Evolutionary conservation across 2,888 invertebrate species (phyloP).

Genomic region (Bombylius discolor): DNA sequence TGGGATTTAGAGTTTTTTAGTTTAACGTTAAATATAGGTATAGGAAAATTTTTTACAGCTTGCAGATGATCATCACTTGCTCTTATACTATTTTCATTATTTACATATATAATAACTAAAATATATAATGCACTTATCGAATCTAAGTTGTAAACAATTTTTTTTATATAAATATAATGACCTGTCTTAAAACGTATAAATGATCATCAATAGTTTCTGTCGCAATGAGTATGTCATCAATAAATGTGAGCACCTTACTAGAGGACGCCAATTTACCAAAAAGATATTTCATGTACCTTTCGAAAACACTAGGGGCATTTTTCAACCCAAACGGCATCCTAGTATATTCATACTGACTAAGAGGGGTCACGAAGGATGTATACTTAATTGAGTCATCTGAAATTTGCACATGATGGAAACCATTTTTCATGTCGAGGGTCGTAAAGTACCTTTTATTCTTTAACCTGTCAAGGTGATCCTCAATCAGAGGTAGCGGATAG

Average conservation of each 20-base stretch:
- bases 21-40: conserved; percentile 8
- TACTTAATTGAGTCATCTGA: conserved; percentile 13
- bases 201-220: conserved; percentile 8
- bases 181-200: conserved; percentile 7
- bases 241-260: conserved; percentile 14
- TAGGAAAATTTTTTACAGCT: conserved; percentile 6
- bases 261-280: conserved; percentile 10
- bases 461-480: conserved; percentile 3
- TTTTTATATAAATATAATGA: conserved; percentile 7
- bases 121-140: conserved; percentile 14
- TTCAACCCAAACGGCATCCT: conserved; percentile 3
- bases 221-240: conserved; percentile 16
- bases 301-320: conserved; percentile 3
- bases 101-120: not conserved
- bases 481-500: conserved; percentile 1
- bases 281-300: conserved; percentile 13
- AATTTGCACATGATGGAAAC: conserved; percentile 16
- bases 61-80: conserved; percentile 6
- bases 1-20: conserved; percentile 15
- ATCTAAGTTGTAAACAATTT: conserved; percentile 10
- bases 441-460: too few species aligned
- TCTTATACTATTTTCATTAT: conserved; percentile 1
- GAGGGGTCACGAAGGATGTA: conserved; percentile 8
- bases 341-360: conserved; percentile 4
- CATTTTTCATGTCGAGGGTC: conserved; percentile 3